Base-by-base conservation (phyloP, 2,797 vertebrate species). In the Ambastaia sidthimunki region DNA sequence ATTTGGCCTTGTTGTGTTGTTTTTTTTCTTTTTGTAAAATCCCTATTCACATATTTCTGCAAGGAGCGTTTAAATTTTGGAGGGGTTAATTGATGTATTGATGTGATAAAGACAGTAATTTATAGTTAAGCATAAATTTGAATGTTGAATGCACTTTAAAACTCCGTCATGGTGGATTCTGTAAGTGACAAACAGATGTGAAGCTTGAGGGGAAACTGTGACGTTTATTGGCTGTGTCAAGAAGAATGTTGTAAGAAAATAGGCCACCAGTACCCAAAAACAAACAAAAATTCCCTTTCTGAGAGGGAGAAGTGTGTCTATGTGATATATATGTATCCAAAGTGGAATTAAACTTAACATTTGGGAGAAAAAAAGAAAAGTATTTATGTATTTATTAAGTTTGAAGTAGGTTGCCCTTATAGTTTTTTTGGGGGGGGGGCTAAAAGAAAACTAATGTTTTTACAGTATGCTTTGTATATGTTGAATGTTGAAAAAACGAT, bases 81-180 rank as follows among this genome's bases (percentile, higher is more conserved):
- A 55, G 37, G 34, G 16, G 16, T 69, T 21, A 7, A 7, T 28
- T 57, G 25, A 15, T 72, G 69, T 71, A 15, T 57, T 28, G 37
- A 59, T 41, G 28, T 65, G 31, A 41, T 41, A 5, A 63, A 52
- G 16, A 50, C 7, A 11, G 2, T 10, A 59, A 19, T 62, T 67
- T 41, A 9, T 34, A 3, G 52, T 48, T 7, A 16, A 66, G 11
- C 54, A 59, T n/a, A 9, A 71, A 37, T 50, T 9, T 0, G 23
- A 41, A 28, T 54, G 76, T 71, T 54, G 48, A 65, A 72, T 55
- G 77, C 77, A 79, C 77, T 79, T 79, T 79, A 79, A 31, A 55
- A 47, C 21, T 4, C n/a, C 47, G 48, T 65, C 16, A 19, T 55
- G 31, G 57, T 54, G 69, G 69, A 23, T 79, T 72, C 9, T 65